Conservation (phyloP, 2,797 vertebrate species). For the Streptopelia turtur region DNA sequence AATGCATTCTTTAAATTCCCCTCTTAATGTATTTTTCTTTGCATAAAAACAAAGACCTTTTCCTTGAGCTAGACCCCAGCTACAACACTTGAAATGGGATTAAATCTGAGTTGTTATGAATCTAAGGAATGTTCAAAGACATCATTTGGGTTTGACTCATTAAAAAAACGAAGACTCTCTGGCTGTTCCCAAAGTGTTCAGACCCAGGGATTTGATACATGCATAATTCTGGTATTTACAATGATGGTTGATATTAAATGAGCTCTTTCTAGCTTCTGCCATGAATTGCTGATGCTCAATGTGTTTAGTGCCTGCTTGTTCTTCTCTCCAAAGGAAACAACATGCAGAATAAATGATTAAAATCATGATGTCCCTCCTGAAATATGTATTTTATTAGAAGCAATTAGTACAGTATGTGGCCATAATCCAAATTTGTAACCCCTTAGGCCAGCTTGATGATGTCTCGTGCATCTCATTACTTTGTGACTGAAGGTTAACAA, state of each 20-base stretch:
- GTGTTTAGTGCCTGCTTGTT: constrained; percentile 46
- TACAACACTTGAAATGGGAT: constrained; percentile 27
- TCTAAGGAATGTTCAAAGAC: not conserved
- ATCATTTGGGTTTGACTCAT: constrained; percentile 10
- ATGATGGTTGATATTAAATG: constrained; percentile 43
- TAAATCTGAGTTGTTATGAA: constrained; percentile 15
- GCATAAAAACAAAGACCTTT: constrained; percentile 32
- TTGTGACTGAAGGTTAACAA: constrained; percentile 61
- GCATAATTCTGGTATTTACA: constrained; percentile 53
- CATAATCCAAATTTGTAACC: constrained; percentile 61
- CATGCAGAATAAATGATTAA: constrained; percentile 72
- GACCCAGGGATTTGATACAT: constrained; percentile 31
- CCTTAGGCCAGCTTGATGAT: constrained; percentile 54
- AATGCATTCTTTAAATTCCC: not conserved
- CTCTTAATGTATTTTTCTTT: constrained; percentile 16
- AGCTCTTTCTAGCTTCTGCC: constrained; percentile 45
- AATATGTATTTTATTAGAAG: constrained; percentile 73
- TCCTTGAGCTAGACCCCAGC: not conserved
- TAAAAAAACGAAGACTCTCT: constrained; percentile 9
- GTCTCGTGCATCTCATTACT: constrained; percentile 66
- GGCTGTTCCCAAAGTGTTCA: constrained; percentile 38
- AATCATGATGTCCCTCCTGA: constrained; percentile 64
- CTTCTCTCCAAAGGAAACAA: constrained; percentile 65
- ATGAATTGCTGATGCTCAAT: constrained; percentile 47
- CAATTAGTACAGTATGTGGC: constrained; percentile 67